Percentiles rank a stretch among this genome's conserved stretches.
Conservation (phyloP, 1,140 invertebrate species). For the Aleiodes sp. region DNA sequence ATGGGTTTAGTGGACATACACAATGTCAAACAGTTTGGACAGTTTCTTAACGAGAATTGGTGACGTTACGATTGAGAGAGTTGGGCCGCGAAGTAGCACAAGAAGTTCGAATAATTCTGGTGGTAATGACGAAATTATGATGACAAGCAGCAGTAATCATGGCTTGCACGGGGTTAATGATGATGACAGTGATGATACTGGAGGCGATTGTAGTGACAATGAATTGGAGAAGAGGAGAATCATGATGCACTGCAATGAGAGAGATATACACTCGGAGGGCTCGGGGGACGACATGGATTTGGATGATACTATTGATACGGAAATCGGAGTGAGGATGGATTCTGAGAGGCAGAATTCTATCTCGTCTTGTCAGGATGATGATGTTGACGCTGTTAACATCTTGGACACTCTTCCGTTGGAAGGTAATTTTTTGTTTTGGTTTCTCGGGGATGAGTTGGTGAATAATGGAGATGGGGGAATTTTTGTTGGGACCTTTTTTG, state of each 20-base stretch:
- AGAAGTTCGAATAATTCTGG: constrained; percentile 42
- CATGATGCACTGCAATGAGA: constrained; percentile 47
- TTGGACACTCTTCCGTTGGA: constrained; percentile 63
- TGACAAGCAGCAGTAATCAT: constrained; percentile 41
- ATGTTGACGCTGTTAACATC: constrained; percentile 59
- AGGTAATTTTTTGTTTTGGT: constrained; percentile 41
- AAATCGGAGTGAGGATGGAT: constrained; percentile 61
- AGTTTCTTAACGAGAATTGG: constrained; percentile 65
- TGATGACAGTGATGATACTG: constrained; percentile 58
- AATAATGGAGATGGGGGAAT: background rate
- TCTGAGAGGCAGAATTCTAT: constrained; percentile 47
- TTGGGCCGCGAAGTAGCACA: constrained; percentile 52
- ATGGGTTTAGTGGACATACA: constrained; percentile 43
- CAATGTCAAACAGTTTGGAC: constrained; percentile 63
- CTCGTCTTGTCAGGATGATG: constrained; percentile 47
- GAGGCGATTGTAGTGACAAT: constrained; percentile 52
- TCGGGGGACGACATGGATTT: constrained; percentile 65
- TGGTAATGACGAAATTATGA: constrained; percentile 37
- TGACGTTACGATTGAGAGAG: constrained; percentile 68
- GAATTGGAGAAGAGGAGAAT: constrained; percentile 53
- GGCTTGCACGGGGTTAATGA: constrained; percentile 45
- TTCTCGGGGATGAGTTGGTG: background rate
- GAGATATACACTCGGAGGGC: constrained; percentile 59
- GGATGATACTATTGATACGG: constrained; percentile 63
- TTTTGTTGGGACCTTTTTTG: background rate